Base-by-base conservation (phyloP, 1,140 invertebrate species). In the Ptiloglossa arizonensis region DNA sequence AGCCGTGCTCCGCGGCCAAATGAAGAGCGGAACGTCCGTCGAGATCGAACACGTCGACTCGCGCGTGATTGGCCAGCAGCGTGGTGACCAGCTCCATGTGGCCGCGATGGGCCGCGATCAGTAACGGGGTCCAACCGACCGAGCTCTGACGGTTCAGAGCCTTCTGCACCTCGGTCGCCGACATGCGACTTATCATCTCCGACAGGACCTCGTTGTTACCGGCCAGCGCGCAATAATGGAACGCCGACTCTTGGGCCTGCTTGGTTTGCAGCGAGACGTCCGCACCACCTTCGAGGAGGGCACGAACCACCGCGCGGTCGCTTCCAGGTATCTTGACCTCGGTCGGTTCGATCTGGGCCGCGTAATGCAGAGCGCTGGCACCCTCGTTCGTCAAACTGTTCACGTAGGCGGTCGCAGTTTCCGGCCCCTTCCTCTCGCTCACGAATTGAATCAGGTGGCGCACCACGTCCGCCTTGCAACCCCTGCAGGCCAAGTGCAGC, bases 41-140 rank as follows among this genome's bases (percentile, higher is more conserved):
- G 80, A 96, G 96, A 90, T 99, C 99, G 91, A 99, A 99, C 0
- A 99, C 98, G 92, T 99, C 99, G 9, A 99, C 99, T 89, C 99
- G 95, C 1, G 98, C 98, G 91, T 98, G 97, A 90, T 98, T 97
- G 29, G 95, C 94, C 57, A 99, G 92, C 44, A 98, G 94, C 66
- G 96, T 98, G 84, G 95, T 97, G 0, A 98, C 96, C 81, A 98
- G 94, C 88, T 97, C 96, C 94, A 96, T 96, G 86, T 97, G 96
- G 17, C 96, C 95, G 86, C 94, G 92, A 88, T 97, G 94, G 79
- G 96, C 96, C 15, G 99, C 99, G 77, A 99, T 98, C 29, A 99
- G 93, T 68, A 99, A 93, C 4, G 99, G 98, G 0, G 98, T 99
- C 98, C 98, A 99, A 2, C 98, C 98, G 71, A 96, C 94, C 4